phyloP scores from a whole-genome alignment of 2,888 invertebrate genomes.

The Parapristionchus giblindavisi region DNA sequence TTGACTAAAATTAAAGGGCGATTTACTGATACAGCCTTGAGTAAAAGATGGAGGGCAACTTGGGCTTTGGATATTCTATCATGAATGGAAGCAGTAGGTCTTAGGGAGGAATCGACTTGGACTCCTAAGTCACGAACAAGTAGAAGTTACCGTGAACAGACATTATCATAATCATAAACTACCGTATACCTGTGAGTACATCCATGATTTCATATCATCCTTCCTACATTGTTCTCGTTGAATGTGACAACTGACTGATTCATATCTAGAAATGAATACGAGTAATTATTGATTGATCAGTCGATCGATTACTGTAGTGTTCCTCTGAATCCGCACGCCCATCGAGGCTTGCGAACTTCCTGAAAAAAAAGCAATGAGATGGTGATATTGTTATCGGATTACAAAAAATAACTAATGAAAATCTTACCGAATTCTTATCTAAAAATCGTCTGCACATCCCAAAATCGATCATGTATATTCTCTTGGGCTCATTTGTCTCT shows the following conservation, averaged over 20 bases:
- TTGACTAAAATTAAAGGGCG: no score
- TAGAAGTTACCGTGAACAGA: no score
- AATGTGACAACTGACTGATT: slow-evolving; percentile 49
- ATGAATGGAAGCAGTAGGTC: no score
- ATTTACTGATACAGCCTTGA: no score
- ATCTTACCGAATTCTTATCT: slow-evolving; percentile 42
- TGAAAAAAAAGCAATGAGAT: not conserved
- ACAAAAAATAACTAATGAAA: no score
- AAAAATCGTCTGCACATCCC: slow-evolving; percentile 47
- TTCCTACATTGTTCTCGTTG: slow-evolving; percentile 55
- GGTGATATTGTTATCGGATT: no score
- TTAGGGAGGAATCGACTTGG: no score
- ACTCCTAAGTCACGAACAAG: no score
- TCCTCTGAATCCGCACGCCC: slow-evolving; percentile 50
- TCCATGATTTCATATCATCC: slow-evolving; percentile 61
- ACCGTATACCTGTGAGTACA: slow-evolving; percentile 53
- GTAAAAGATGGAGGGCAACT: no score
- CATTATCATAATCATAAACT: no score
- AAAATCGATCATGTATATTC: slow-evolving; percentile 48
- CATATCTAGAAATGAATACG: slow-evolving; percentile 40
- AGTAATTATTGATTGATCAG: not conserved
- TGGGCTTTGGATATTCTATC: no score
- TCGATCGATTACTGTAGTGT: slow-evolving; percentile 46
- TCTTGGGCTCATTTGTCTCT: slow-evolving; percentile 34
- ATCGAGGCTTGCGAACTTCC: slow-evolving; percentile 42